Conservation (phyloP, 2,797 vertebrate genomes). For the Tragelaphus eurycerus region DNA sequence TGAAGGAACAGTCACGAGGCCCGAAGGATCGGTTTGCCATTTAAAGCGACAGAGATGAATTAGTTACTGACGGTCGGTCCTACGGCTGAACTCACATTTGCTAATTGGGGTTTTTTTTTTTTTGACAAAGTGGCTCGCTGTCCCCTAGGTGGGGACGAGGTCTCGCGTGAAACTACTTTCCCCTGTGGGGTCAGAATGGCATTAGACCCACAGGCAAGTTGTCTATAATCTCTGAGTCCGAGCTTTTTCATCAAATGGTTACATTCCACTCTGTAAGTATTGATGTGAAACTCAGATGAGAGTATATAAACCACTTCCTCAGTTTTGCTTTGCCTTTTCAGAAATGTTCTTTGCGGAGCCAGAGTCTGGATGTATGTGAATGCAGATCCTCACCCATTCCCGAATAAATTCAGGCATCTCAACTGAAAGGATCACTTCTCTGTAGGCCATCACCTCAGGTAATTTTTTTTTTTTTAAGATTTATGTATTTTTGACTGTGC, state of each 20-base stretch:
- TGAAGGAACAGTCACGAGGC: background rate
- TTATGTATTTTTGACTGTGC: background rate
- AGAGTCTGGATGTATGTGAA: background rate
- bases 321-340: conserved; percentile 29
- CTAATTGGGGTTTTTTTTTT: background rate
- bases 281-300: background rate
- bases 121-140: background rate
- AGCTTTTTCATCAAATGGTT: too few species aligned
- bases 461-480: background rate
- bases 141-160: background rate
- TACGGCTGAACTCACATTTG: background rate
- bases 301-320: background rate
- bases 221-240: background rate
- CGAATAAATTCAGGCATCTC: background rate
- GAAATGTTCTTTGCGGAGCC: conserved; percentile 2
- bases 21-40: background rate
- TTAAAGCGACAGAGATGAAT: background rate
- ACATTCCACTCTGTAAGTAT: background rate
- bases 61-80: too few species aligned
- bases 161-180: background rate
- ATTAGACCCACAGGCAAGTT: background rate
- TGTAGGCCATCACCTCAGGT: background rate
- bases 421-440: background rate
- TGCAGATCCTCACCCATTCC: background rate
- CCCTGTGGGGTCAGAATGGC: background rate